Percentiles rank a stretch among this genome's conserved stretches.
Evolutionary conservation across 2,888 invertebrate species (phyloP).

Genomic region (Diadegma fenestrale): DNA sequence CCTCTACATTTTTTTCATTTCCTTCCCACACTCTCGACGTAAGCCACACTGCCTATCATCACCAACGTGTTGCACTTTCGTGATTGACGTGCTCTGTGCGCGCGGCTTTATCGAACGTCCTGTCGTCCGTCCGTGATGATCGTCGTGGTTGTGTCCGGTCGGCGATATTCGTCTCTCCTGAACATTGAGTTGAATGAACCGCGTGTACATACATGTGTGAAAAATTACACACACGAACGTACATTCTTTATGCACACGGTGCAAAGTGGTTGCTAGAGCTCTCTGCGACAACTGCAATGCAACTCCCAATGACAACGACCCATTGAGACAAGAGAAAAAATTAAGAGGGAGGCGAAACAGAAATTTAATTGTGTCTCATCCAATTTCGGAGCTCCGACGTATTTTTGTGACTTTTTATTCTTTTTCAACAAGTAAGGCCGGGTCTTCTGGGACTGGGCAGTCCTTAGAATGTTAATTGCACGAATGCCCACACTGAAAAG

Average conservation of each 20-base stretch:
- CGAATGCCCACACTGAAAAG: too few species aligned
- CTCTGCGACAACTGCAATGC: slow-evolving; percentile 42
- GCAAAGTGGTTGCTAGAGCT: slow-evolving; percentile 51
- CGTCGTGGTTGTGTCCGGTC: slow-evolving; percentile 58
- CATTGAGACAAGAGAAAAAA: slow-evolving; percentile 22
- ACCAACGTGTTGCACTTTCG: slow-evolving; percentile 35
- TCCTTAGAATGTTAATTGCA: too few species aligned
- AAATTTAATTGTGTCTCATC: not conserved
- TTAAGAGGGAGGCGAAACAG: not conserved
- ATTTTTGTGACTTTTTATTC: too few species aligned
- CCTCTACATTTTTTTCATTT: not conserved
- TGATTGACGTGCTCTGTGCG: slow-evolving; percentile 48
- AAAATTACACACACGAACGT: slow-evolving; percentile 6
- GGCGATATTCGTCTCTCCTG: slow-evolving; percentile 64
- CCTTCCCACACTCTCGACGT: slow-evolving; percentile 24
- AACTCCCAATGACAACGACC: slow-evolving; percentile 42
- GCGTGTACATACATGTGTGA: slow-evolving; percentile 40
- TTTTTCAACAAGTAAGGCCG: too few species aligned
- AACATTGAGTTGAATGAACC: slow-evolving; percentile 66
- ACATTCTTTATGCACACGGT: slow-evolving; percentile 46
- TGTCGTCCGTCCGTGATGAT: slow-evolving; percentile 44
- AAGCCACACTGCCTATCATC: slow-evolving; percentile 17
- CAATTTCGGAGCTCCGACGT: not conserved
- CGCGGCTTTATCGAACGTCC: slow-evolving; percentile 60
- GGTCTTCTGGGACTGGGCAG: too few species aligned